Evolutionary conservation across 2,888 invertebrate species (phyloP).

Genomic region (Hydraecia micacea): DNA sequence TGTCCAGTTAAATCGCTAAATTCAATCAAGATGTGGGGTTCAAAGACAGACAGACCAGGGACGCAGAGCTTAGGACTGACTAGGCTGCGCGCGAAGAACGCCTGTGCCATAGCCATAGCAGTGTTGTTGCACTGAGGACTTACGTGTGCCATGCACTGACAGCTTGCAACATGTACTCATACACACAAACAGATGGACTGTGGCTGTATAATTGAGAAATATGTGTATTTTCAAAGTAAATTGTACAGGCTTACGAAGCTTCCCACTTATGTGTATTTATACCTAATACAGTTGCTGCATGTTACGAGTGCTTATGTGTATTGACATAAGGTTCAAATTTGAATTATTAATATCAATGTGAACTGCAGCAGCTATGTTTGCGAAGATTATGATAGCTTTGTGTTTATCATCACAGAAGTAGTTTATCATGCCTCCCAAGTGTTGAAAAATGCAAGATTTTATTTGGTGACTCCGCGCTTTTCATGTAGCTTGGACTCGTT

Average conservation of each 20-base stretch:
- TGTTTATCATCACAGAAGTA: not conserved
- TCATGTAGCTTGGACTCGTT: slow-evolving; percentile 3
- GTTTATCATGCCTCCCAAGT: not conserved
- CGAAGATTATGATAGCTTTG: not conserved
- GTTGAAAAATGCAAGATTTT: not conserved
- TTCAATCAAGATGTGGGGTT: slow-evolving; percentile 36
- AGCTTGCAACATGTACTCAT: slow-evolving; percentile 46
- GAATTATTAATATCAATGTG: not conserved
- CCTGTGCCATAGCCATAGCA: slow-evolving; percentile 34
- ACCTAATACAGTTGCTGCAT: slow-evolving; percentile 20
- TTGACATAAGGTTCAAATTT: not conserved
- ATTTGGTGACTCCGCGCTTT: slow-evolving; percentile 23
- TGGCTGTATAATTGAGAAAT: slow-evolving; percentile 31
- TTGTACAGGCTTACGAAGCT: slow-evolving; percentile 34
- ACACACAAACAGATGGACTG: slow-evolving; percentile 21
- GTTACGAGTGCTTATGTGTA: not conserved
- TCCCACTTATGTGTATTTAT: slow-evolving; percentile 6
- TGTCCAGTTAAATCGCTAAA: slow-evolving; percentile 39
- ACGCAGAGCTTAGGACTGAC: slow-evolving; percentile 53
- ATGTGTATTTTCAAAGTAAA: not conserved
- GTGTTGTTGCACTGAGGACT: slow-evolving; percentile 40
- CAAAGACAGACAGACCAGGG: slow-evolving; percentile 37
- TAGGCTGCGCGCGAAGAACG: slow-evolving; percentile 46
- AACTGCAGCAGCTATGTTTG: slow-evolving; percentile 4
- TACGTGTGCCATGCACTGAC: slow-evolving; percentile 43